Evolutionary conservation across 2,797 vertebrate genomes (phyloP), one percentile per base, ranked within the genome.

Genomic region (Acrossocheilus wenchowensis): DNA sequence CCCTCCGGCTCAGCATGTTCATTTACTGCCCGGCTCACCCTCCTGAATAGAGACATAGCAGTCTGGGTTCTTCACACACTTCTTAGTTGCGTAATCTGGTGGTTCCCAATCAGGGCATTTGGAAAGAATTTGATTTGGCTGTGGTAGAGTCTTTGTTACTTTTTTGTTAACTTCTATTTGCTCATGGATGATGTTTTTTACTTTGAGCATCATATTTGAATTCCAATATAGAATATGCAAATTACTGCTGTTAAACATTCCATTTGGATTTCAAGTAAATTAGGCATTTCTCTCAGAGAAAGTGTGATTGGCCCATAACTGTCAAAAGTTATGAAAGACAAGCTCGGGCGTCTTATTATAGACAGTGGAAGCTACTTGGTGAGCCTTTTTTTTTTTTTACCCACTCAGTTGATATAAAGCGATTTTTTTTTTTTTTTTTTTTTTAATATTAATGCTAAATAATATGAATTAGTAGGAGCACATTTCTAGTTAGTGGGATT

Each of bases 1-100:
- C 48, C 48, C 66, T 36, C 66, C 1, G 36, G 68, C 45, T 82
- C 50, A 71, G 66, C 41, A 36, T 41, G 14, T 68, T 68, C 43
- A 36, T 34, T 66, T 68, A 48, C 48, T 79, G 48, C 19, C 48
- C 9, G 5, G 12, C 26, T 78, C 50, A 78, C 26, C 50, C 30
- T 19, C n/a, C 14, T 43, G 8, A 34, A 30, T 73, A 54, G 26
- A 66, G 6, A 64, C 6, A 75, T 41, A 64, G 26, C 19, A 36
- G n/a, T 14, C 34, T 50, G 41, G 41, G 19, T 48, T 60, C 34
- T 66, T 66, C 4, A 6, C 34, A 48, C n/a, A 48, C 4, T 48
- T 83, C 43, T n/a, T n/a, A 64, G 19, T 75, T 83, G 30, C 62
- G 57, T 75, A 50, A 48, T 43, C 36, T 6, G 19, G 30, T 77